These are phyloP conservation scores for Heterotis niloticus DNA, from an alignment of 2,113 vertebrate genomes.

Conservation along the genomic window DNA sequence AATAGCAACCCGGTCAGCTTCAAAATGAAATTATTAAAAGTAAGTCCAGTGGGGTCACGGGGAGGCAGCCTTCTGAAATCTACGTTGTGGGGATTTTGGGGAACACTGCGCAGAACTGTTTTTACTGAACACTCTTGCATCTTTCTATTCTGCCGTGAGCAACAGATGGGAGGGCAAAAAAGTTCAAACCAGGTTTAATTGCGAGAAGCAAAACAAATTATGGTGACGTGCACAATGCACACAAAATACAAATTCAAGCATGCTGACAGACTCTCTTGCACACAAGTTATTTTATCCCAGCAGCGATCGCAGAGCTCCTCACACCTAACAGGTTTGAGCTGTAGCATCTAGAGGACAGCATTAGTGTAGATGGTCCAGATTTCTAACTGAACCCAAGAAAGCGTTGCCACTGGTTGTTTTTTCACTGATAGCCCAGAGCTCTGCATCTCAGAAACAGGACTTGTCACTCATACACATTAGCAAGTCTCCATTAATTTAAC, in stretches of 20 bases:
- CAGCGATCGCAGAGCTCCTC: background rate
- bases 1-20: background rate
- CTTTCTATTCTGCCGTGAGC: slow-evolving; percentile 4
- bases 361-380: too few relatives aligned
- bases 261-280: background rate
- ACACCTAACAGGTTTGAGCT: background rate
- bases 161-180: slow-evolving; percentile 1
- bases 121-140: background rate
- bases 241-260: background rate
- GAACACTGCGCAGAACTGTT: too few relatives aligned
- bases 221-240: too few relatives aligned
- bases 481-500: background rate
- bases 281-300: background rate
- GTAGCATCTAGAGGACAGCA: background rate
- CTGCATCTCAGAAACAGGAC: background rate
- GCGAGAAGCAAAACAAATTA: slow-evolving; percentile 20
- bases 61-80: background rate
- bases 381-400: background rate
- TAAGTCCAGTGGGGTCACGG: too few relatives aligned
- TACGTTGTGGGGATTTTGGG: background rate
- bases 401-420: background rate
- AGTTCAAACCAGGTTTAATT: slow-evolving; percentile 16
- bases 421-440: background rate
- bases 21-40: background rate
- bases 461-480: background rate